These are phyloP conservation scores for Luscinia megarhynchos DNA, from an alignment of 2,797 vertebrate species.

Conservation along the genomic window DNA sequence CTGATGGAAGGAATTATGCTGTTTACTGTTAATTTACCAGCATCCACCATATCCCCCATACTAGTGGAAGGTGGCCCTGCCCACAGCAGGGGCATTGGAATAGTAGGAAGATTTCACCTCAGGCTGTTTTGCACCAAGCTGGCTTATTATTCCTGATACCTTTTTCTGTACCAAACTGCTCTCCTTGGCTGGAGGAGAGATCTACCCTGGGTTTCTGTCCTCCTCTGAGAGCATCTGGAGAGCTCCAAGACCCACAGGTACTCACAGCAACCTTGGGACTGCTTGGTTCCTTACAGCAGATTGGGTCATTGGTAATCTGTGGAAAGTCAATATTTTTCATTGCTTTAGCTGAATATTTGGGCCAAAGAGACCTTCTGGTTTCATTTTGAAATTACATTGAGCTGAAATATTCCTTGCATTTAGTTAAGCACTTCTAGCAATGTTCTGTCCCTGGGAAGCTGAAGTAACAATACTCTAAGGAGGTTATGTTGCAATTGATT, in stretches of 20 bases:
- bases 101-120: background rate
- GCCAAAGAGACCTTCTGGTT: background rate
- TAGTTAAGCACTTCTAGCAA: background rate
- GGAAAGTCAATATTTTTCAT: background rate
- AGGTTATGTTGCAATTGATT: background rate
- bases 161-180: background rate
- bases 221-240: background rate
- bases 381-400: background rate
- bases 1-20: background rate
- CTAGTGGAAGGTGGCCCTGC: background rate
- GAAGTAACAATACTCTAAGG: background rate
- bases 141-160: background rate
- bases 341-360: background rate
- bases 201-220: fast-evolving
- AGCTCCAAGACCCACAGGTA: background rate
- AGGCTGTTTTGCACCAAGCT: background rate
- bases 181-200: background rate
- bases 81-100: background rate
- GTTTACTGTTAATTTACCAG: background rate
- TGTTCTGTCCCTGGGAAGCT: background rate
- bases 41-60: background rate
- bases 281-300: background rate
- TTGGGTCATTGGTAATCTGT: background rate
- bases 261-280: background rate
- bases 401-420: background rate